Evolutionary conservation across 2,113 vertebrate species (phyloP), one percentile per base, ranked within the genome.

Genomic region (Pseudois nayaur): DNA sequence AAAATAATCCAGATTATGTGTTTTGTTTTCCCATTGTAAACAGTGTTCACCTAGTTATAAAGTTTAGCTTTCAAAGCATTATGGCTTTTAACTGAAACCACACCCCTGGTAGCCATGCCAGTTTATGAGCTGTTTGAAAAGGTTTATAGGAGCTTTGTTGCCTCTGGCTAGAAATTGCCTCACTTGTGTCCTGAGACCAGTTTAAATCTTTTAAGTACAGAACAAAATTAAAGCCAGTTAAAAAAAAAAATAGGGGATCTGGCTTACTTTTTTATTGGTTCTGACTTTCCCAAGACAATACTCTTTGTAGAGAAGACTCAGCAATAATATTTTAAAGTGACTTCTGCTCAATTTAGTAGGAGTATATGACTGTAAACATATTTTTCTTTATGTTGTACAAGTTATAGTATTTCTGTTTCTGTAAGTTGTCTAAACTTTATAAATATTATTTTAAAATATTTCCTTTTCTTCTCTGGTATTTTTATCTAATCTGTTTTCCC

Each of bases 81-180:
- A 45, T 92, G 96, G 96, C 88, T 84, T 90, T 97, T 87, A 95
- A 98, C 94, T 87, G 93, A 97, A 95, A 94, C 98, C 98, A 98
- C 98, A 97, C 98, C 98, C 98, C 93, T 88, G 90, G 96, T 95
- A 90, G 48, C 96, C 95, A 81, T 0, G 6, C 97, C 74, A 50
- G 62, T 90, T 84, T 96, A 95, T 87, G 90, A 97, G 97, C 86
- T 97, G 97, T 95, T 94, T 96, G 97, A 91, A 84, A 98, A 98
- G 96, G 97, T 93, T 97, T 98, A 97, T 89, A 0, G 67, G 89
- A 96, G 25, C 96, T 98, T 93, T 83, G 62, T 94, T 98, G 96
- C 98, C 95, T 98, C 79, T 45, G 97, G 98, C 97, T 96, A 98
- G 98, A 96, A 95, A 97, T 87, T 97, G 92, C 98, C 92, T 98